Conservation (phyloP, 2,888 invertebrate species). For the Nomada fabriciana region DNA sequence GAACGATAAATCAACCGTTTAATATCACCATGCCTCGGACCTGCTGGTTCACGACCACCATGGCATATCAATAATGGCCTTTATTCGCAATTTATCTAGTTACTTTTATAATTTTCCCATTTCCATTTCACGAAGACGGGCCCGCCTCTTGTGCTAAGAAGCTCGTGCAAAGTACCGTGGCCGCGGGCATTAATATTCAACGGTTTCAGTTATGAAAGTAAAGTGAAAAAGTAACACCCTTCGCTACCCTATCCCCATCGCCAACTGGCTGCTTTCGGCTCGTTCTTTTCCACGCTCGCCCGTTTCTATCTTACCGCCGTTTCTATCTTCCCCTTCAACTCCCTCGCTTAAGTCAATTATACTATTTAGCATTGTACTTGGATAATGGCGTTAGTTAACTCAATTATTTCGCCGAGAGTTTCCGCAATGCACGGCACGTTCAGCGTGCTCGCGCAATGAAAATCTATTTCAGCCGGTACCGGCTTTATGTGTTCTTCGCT, state of each 20-base stretch:
- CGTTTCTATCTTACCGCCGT: not conserved
- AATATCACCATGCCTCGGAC: slow-evolving; percentile 52
- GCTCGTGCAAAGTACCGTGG: slow-evolving; percentile 74
- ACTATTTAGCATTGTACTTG: slow-evolving; percentile 80
- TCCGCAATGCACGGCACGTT: slow-evolving; percentile 63
- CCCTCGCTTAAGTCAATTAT: slow-evolving; percentile 79
- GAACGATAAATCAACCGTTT: slow-evolving; percentile 61
- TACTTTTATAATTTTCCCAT: slow-evolving; percentile 82
- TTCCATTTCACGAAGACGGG: slow-evolving; percentile 77
- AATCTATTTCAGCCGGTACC: slow-evolving; percentile 50
- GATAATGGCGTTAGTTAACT: slow-evolving; percentile 78
- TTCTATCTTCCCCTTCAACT: slow-evolving; percentile 10
- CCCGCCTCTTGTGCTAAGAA: slow-evolving; percentile 75
- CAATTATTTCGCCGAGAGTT: slow-evolving; percentile 71
- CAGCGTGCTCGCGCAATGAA: slow-evolving; percentile 45
- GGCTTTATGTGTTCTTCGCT: slow-evolving; percentile 38
- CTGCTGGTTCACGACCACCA: slow-evolving; percentile 45
- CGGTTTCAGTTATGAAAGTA: slow-evolving; percentile 83
- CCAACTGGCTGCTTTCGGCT: slow-evolving; percentile 19
- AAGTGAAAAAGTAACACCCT: slow-evolving; percentile 83
- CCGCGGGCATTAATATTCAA: slow-evolving; percentile 83
- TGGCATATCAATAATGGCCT: slow-evolving; percentile 78
- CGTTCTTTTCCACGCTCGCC: slow-evolving; percentile 30
- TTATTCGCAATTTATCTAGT: slow-evolving; percentile 80
- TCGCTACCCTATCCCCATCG: slow-evolving; percentile 26